Conservation (phyloP, 2,797 vertebrate genomes). For the Pempheris klunzingeri region DNA sequence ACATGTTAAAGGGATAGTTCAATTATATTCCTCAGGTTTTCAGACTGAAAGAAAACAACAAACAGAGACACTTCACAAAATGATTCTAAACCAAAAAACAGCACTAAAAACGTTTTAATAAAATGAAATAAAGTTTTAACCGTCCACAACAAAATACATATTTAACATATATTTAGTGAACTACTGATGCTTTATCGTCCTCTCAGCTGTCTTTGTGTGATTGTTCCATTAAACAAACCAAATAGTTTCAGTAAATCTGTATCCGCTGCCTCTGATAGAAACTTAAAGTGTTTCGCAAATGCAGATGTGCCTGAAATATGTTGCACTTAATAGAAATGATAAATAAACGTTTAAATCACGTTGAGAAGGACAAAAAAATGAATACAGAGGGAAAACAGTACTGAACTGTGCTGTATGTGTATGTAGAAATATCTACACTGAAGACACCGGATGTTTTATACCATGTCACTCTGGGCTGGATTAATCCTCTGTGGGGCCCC, state of each 20-base stretch:
- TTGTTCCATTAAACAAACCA: not conserved
- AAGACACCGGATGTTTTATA: not conserved
- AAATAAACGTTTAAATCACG: not conserved
- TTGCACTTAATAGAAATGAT: not conserved
- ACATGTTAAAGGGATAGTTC: not conserved
- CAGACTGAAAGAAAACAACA: constrained; percentile 3
- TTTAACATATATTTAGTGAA: not conserved
- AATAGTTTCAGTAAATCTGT: constrained; percentile 5
- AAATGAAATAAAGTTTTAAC: too few species aligned
- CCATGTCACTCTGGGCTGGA: not conserved
- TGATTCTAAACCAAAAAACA: not conserved
- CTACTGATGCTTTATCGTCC: not conserved
- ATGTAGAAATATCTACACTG: not conserved
- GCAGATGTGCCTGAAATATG: not conserved
- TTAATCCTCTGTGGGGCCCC: not conserved
- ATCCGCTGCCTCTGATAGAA: not conserved
- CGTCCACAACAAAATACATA: not conserved
- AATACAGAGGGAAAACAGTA: not conserved
- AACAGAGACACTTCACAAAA: not conserved
- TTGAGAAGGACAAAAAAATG: not conserved
- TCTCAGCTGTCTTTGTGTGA: not conserved
- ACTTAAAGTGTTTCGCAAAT: not conserved
- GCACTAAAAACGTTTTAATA: not conserved
- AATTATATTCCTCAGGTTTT: not conserved
- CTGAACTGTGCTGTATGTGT: not conserved